phyloP scores from a whole-genome alignment of 2,888 invertebrate genomes.

The Drosophila neotestacea region DNA sequence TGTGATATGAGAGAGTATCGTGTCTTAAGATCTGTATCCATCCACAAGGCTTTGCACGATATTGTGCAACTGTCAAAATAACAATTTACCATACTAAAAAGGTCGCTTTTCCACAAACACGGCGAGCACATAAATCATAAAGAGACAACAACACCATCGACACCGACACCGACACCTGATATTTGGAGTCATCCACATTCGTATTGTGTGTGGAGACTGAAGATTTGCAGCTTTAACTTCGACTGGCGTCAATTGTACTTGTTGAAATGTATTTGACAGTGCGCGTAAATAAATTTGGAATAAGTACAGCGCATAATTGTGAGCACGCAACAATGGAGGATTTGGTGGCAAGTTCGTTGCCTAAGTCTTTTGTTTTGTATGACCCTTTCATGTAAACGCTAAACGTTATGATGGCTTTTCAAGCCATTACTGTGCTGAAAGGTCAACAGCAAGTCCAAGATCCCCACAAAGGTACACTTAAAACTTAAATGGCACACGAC shows the following conservation, averaged over 20 bases:
- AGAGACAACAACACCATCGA: slow-evolving; percentile 10
- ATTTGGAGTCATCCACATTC: slow-evolving; percentile 30
- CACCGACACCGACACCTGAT: slow-evolving; percentile 44
- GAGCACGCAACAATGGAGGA: slow-evolving; percentile 56
- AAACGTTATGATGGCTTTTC: slow-evolving; percentile 46
- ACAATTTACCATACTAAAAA: slow-evolving; percentile 68
- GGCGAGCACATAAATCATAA: slow-evolving; percentile 64
- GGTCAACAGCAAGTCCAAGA: slow-evolving; percentile 71
- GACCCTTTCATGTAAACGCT: slow-evolving; percentile 54
- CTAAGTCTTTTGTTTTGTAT: slow-evolving; percentile 75
- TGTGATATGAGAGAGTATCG: slow-evolving; percentile 44
- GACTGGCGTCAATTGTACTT: slow-evolving; percentile 30
- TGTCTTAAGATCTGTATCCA: slow-evolving; percentile 73
- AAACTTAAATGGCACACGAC: slow-evolving; percentile 71
- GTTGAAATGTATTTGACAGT: slow-evolving; percentile 49
- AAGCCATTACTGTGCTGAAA: slow-evolving; percentile 55
- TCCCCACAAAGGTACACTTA: slow-evolving; percentile 18
- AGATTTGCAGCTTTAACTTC: neutral
- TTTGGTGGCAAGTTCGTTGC: slow-evolving; percentile 70
- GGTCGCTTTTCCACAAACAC: slow-evolving; percentile 46
- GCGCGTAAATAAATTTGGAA: slow-evolving; percentile 50
- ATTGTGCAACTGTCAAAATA: slow-evolving; percentile 81
- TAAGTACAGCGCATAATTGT: slow-evolving; percentile 57
- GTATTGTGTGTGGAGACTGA: slow-evolving; percentile 3
- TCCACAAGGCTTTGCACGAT: slow-evolving; percentile 63